Evolutionary conservation across 2,888 invertebrate genomes (phyloP).

Genomic region (Pediacus dermestoides): DNA sequence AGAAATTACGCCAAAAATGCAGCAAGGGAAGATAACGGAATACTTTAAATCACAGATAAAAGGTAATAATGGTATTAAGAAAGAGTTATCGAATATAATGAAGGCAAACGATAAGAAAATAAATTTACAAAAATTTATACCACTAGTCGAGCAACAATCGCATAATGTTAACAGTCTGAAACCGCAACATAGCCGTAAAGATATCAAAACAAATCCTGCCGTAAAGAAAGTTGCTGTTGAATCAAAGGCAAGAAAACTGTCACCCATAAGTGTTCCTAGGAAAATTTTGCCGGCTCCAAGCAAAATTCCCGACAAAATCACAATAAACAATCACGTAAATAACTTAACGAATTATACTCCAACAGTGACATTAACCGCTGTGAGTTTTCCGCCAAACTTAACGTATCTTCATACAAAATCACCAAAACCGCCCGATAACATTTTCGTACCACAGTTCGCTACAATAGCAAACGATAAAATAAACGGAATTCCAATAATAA

Average conservation of each 20-base stretch:
- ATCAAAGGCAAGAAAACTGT: constrained; percentile 37
- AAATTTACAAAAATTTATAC: constrained; percentile 27
- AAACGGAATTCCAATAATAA: constrained; percentile 43
- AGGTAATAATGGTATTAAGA: constrained; percentile 50
- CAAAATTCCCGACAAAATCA: constrained; percentile 41
- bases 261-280: constrained; percentile 43
- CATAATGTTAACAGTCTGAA: constrained; percentile 29
- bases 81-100: constrained; percentile 32
- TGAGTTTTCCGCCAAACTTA: constrained; percentile 45
- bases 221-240: constrained; percentile 38
- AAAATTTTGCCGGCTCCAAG: constrained; percentile 49
- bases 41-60: constrained; percentile 83
- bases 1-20: constrained; percentile 38
- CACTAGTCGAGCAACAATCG: constrained; percentile 39
- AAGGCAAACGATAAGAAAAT: constrained; percentile 12
- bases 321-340: constrained; percentile 30
- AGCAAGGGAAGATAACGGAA: constrained; percentile 79
- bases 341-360: constrained; percentile 42
- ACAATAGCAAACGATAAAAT: constrained; percentile 42
- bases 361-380: constrained; percentile 44
- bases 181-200: constrained; percentile 26
- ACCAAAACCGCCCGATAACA: constrained; percentile 45
- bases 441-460: constrained; percentile 45
- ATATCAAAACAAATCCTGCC: constrained; percentile 44
- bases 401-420: constrained; percentile 48